Evolutionary conservation across 2,797 vertebrate species (phyloP).

Genomic region (Molothrus ater): DNA sequence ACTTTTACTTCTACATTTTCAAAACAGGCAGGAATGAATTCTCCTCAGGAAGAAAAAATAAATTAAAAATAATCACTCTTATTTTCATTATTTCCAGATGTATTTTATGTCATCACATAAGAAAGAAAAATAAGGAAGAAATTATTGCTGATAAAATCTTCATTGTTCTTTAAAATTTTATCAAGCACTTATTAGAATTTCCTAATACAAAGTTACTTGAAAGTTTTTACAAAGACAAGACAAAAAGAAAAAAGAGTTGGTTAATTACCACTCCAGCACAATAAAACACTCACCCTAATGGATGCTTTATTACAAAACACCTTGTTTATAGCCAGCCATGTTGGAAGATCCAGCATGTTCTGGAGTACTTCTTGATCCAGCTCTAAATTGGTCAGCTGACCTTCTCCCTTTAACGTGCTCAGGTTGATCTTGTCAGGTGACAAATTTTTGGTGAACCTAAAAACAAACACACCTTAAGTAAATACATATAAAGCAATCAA

Average conservation of each 20-base stretch:
- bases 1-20: background rate
- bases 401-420: conserved; percentile 83
- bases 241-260: background rate
- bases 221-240: background rate
- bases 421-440: conserved; percentile 86
- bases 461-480: conserved; percentile 41
- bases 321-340: conserved; percentile 96
- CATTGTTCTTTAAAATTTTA: background rate
- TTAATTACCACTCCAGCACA: background rate
- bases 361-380: conserved; percentile 86
- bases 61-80: background rate
- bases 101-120: background rate
- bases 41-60: background rate
- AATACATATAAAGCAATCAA: background rate
- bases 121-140: background rate
- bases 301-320: conserved; percentile 98
- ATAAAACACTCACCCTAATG: conserved; percentile 86
- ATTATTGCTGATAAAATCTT: background rate
- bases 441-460: conserved; percentile 84
- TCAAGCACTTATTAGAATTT: background rate
- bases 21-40: background rate
- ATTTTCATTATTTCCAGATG: background rate
- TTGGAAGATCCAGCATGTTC: conserved; percentile 85
- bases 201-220: background rate
- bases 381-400: conserved; percentile 83